Conservation (phyloP, 2,113 vertebrate genomes). For the Sphyrna mokarran region DNA sequence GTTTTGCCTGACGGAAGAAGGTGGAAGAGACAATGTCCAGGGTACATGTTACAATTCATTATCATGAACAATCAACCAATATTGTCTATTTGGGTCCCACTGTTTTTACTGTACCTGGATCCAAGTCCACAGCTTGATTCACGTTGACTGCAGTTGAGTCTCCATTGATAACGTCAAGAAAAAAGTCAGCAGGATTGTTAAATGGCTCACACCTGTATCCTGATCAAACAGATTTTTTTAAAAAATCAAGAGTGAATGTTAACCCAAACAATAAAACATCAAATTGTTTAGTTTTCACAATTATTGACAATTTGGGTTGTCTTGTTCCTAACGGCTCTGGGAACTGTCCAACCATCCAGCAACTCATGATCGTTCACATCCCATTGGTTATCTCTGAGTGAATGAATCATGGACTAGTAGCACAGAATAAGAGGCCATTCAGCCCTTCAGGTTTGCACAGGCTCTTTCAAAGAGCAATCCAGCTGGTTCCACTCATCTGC, state of each 20-base stretch:
- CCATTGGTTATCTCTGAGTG: not conserved
- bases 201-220: conserved; percentile 79
- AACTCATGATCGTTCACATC: not conserved
- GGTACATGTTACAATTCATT: not conserved
- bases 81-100: not conserved
- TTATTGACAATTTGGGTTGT: not conserved
- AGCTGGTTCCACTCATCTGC: not conserved
- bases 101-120: conserved; percentile 53
- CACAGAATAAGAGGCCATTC: not conserved
- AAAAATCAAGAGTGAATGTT: not conserved
- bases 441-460: not conserved
- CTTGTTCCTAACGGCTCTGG: not conserved
- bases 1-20: no score
- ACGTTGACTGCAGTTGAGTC: conserved; percentile 58
- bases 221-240: conserved; percentile 42
- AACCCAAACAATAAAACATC: not conserved
- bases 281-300: not conserved
- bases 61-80: not conserved
- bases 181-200: conserved; percentile 94
- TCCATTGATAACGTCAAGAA: conserved; percentile 88
- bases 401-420: not conserved
- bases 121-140: conserved; percentile 38
- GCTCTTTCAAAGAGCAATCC: not conserved
- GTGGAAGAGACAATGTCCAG: no score
- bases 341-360: not conserved